Base-by-base conservation (phyloP, 2,113 vertebrate genomes). In the Urocynchramus pylzowi region DNA sequence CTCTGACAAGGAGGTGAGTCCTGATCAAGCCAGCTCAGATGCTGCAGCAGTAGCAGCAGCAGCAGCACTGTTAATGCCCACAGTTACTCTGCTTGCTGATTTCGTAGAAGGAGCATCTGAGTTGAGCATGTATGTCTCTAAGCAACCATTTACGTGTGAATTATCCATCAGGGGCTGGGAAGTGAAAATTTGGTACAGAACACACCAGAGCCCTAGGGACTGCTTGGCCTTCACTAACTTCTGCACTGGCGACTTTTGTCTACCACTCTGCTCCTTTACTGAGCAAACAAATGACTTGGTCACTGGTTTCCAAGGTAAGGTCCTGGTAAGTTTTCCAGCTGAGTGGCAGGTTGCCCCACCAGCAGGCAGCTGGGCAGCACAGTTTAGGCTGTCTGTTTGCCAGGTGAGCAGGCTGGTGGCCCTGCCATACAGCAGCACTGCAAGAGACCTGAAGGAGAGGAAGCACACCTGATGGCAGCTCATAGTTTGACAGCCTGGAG, bases 301-400 rank as follows among this genome's bases (percentile, higher is more conserved):
- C 1, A 0, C 27, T 3, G 3, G 7, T 77, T 63, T 80, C 45
- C 44, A 31, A 33, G 1, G 0, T 44, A 47, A 80, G 30, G 54
- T 70, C 44, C 52, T 56, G 39, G 16, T 67, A 35, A 19, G 10
- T 92, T 67, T 81, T 56, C 73, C 4, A 4, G 20, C 59, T 74
- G 39, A 80, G 35, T 27, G 64, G 31, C 59, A 67, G 47, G 67
- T 13, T 59, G 14, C 27, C 35, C 37, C 42, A 35, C 4, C 57
- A 53, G 65, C 0, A 0, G 67, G 81, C 45, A 88, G 45, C 75
- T 3, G 7, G 54, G 39, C 9, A 4, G 53, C n/a, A 35, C 0
- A 0, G 21, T 63, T 96, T 42, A 83, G 54, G 21, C 47, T 76
- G 57, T 76, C 64, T 4, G 1, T 63, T 70, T 74, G 54, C 84